Base-by-base conservation (phyloP, 2,113 vertebrate genomes). In the Pelecanus crispus region DNA sequence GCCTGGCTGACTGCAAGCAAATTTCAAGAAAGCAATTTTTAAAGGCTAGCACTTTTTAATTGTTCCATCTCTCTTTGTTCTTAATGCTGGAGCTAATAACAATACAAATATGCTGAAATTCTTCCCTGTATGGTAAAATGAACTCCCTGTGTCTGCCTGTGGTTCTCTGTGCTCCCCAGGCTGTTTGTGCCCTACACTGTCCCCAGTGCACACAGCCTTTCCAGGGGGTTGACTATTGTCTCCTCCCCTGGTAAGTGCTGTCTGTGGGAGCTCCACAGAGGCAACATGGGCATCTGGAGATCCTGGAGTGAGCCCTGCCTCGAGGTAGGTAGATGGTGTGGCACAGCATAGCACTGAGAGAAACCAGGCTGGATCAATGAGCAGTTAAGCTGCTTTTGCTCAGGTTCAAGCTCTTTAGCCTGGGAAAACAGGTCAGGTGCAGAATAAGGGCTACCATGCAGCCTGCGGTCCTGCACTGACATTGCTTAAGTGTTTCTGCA, bases 321-420 rank as follows among this genome's bases (percentile, higher is more conserved):
- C n/a, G 29, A 88, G 59, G 14, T 49, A 10, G 17, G 59, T 29
- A 40, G 26, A 7, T 47, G 53, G 10, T 28, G 18, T 40, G 40
- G 34, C 59, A 59, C 80, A 65, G 44, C 1, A 0, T 8, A 55
- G 25, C 1, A 1, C 32, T 0, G 4, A 81, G 36, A 50, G 28
- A 74, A 74, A 29, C 13, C 36, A 50, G 32, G 32, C 67, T 90
- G 61, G 29, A 44, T 42, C 59, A 49, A 25, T 9, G 16, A 59
- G 21, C 40, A 32, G 11, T 24, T n/a, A 44, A n/a, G 29, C 58
- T 66, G 40, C 29, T 61, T 73, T 61, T 88, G 31, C 73, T 65
- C 50, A 52, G 24, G 10, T 47, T 63, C 47, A 31, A 70, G 63
- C 16, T 66, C 45, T 72, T 72, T 32, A 53, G 40, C 21, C 75